Percentiles rank a stretch among this genome's conserved stretches.
Conservation (phyloP, 92 coral and sea anemone genomes). For the Phenganax subtilis region DNA sequence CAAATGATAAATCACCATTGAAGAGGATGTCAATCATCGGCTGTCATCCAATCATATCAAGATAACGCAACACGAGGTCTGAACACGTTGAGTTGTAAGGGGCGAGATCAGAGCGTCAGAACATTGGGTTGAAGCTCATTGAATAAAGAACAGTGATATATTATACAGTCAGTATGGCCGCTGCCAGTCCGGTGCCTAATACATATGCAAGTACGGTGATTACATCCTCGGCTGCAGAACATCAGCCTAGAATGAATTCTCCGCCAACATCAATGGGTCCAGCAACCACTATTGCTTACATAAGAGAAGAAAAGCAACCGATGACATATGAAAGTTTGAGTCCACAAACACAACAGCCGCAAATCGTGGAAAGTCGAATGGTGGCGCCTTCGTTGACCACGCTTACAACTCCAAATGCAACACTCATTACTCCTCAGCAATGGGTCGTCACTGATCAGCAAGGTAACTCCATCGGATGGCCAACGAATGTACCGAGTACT, state of each 20-base stretch:
- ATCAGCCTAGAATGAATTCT: constrained; percentile 75
- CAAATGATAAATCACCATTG: constrained; percentile 95
- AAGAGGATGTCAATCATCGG: constrained; percentile 98
- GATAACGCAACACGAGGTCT: constrained; percentile 74
- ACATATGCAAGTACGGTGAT: constrained; percentile 57
- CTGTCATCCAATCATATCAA: constrained; percentile 83
- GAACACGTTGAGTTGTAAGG: constrained; percentile 95
- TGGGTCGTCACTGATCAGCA: constrained; percentile 99
- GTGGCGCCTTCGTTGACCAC: constrained; percentile 38
- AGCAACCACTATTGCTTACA: constrained; percentile 76
- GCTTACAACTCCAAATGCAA: constrained; percentile 50
- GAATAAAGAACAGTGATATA: constrained; percentile 39
- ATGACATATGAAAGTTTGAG: constrained; percentile 74
- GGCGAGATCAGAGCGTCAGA: constrained; percentile 94
- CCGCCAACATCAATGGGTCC: constrained; percentile 55
- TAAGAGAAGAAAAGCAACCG: constrained; percentile 67
- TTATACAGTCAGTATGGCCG: constrained; percentile 56
- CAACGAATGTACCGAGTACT: constrained; percentile 74
- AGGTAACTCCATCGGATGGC: constrained; percentile 92
- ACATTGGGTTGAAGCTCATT: constrained; percentile 59
- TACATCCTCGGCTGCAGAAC: constrained; percentile 67
- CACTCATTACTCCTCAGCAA: constrained; percentile 70
- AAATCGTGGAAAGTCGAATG: constrained; percentile 71
- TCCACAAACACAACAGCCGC: constrained; percentile 60
- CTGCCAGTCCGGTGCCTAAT: constrained; percentile 82